Evolutionary conservation across 2,797 vertebrate genomes (phyloP), one percentile per base, ranked within the genome.

Genomic region (Falco novaeseelandiae): DNA sequence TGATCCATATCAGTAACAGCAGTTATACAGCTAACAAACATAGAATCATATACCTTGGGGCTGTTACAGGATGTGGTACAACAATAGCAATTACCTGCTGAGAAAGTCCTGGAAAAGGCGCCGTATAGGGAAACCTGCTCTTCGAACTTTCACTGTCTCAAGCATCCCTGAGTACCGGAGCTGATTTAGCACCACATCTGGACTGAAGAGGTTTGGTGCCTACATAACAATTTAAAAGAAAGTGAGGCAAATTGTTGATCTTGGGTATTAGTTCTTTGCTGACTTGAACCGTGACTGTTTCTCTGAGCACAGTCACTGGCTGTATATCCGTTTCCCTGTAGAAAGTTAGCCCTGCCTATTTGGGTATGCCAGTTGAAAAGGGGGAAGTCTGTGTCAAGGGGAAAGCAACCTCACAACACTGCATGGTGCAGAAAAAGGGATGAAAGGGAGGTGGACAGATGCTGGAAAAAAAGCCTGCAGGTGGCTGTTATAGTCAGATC

Each of bases 91-190:
- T 95, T 92, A 99, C 99, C 99, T 98, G 97, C 94, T 97, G 71
- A 98, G 97, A 88, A 99, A 99, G 92, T 99, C 99, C 74, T 97
- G 95, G 97, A 99, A 99, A 40, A 98, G 98, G 91, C 99, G 98
- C 10, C 99, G 98, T 15, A 99, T 98, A 17, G 99, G 99, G 93
- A 99, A 99, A 40, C 99, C 99, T 62, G 99, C 99, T 89, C 98
- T 98, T 8, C 99, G 98, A 94, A 99, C 99, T 96, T 99, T 99
- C 84, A 99, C 99, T 1, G 99, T 99, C 96, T 99, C 99, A 96
- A 99, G 96, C 99, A 99, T 99, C 79, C 99, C 99, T 4, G 99
- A 99, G 91, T 99, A 99, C 34, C 98, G 98, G 59, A 99, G 93
- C 97, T 99, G 99, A 95, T 99, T 99, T 59, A 99, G 98, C 87